Base-by-base conservation (phyloP, 1,140 invertebrate species). In the Calliopsis andreniformis region DNA sequence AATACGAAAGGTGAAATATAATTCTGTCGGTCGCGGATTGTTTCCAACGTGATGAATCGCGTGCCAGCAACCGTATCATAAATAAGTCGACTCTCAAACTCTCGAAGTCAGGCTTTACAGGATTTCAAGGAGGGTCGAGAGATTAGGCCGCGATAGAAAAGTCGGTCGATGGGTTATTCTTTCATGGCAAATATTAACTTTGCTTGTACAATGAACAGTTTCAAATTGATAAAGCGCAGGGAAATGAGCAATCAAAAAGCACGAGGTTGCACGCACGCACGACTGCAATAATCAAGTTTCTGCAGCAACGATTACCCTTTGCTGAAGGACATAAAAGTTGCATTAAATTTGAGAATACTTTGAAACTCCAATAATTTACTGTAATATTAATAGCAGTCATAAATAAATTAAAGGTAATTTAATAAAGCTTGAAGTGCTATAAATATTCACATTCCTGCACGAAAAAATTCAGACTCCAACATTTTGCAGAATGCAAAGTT, bases 141-240 rank as follows among this genome's bases (percentile, higher is more conserved):
- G 80, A 82, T 80, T 76, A 71, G 56, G 69, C 47, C 58, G 53
- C 55, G 79, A 79, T 84, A 82, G 64, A 80, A 73, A 86, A 79
- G 61, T 85, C 72, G 68, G 72, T 79, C 83, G 76, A 79, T 56
- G 45, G 42, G 25, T 66, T 72, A 39, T 62, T 42, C 58, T 62
- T 63, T 10, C 67, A 62, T 47, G 51, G 25, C 47, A 39, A 61
- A 80, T 80, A 80, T 80, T 76, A 82, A 80, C 72, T 82, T 82
- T 77, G 39, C 49, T 71, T 71, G 70, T 53, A 66, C 61, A 20
- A 59, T 28, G 51, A 23, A 35, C 61, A 61, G 80, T 80, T 66
- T 69, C 43, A 45, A 53, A 66, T 61, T 55, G 80, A 82, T 82
- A 76, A 80, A 70, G 20, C 49, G 55, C 45, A 23, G 20, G 28